Conservation (phyloP, 1,140 invertebrate genomes). For the Euura saliciscinereae region DNA sequence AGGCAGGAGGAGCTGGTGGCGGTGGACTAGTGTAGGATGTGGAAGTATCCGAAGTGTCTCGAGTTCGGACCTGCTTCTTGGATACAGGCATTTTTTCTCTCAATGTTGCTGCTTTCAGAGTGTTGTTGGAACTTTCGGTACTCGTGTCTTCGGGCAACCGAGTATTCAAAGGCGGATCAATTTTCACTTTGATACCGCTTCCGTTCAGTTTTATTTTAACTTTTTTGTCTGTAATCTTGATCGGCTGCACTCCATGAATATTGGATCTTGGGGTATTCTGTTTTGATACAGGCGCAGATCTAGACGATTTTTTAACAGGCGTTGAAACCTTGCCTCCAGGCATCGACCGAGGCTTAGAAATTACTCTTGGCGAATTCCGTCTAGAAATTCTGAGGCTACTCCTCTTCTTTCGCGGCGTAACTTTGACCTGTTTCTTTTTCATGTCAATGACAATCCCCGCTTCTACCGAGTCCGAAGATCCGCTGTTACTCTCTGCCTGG, state of each 20-base stretch:
- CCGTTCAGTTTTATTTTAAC: constrained; percentile 26
- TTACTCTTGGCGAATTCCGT: constrained; percentile 18
- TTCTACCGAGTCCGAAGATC: constrained; percentile 31
- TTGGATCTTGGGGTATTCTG: constrained; percentile 29
- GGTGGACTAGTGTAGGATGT: constrained; percentile 54
- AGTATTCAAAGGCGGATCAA: constrained; percentile 22
- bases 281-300: constrained; percentile 26
- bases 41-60: constrained; percentile 49
- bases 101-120: constrained; percentile 28
- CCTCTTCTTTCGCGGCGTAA: constrained; percentile 38
- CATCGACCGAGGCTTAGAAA: constrained; percentile 31
- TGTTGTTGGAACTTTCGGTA: constrained; percentile 40
- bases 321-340: constrained; percentile 28
- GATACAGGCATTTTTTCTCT: constrained; percentile 11
- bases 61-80: constrained; percentile 22
- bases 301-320: constrained; percentile 29
- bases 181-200: constrained; percentile 21
- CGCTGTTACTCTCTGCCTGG: constrained; percentile 31
- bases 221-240: constrained; percentile 14
- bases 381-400: constrained; percentile 17
- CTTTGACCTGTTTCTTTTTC: constrained; percentile 36
- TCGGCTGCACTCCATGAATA: neutral
- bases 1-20: constrained; percentile 23
- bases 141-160: constrained; percentile 35
- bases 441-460: constrained; percentile 45